Base-by-base conservation (phyloP, 2,113 vertebrate species). In the Erythrocebus patas region DNA sequence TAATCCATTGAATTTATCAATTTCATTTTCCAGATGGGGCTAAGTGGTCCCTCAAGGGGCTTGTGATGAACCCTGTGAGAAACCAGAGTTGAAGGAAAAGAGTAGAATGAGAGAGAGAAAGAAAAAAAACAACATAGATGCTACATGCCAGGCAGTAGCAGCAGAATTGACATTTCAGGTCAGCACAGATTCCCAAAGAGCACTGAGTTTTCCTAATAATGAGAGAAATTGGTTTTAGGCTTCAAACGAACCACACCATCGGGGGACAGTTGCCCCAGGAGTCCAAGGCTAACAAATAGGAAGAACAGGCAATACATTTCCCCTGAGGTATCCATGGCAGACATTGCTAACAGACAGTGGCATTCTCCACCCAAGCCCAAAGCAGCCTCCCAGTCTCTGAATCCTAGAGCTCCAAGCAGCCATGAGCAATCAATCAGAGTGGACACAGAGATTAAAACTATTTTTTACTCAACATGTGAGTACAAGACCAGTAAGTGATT, bases 11-110 rank as follows among this genome's bases (percentile, higher is more conserved):
- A 94, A 78, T 88, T 52, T 45, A 73, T 79, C 89, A 13, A 75
- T 50, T 81, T 59, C 45, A 20, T 84, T 96, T 81, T 70, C 84
- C 81, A 78, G 50, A 66, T 95, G 70, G 84, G 59, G 13, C 85
- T 59, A 80, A 95, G 86, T 82, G 96, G 72, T 38, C 78, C 57
- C 66, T 81, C 68, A 40, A 43, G 80, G 52, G 48, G 45, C 48
- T 80, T 73, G 61, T 90, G 84, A 72, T 40, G 86, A 85, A 92
- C 64, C 14, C 80, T 66, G 8, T 18, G 35, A 89, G 94, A 92
- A 96, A 73, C 16, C 40, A 84, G 79, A 38, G 11, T 61, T 52
- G 57, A 85, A 93, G 64, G 25, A 68, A 80, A 85, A 84, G 72
- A 81, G 30, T 38, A 45, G 35, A 80, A 45, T 0, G 7, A 50